Evolutionary conservation across 2,797 vertebrate species (phyloP).

Genomic region (Acanthornis magna): DNA sequence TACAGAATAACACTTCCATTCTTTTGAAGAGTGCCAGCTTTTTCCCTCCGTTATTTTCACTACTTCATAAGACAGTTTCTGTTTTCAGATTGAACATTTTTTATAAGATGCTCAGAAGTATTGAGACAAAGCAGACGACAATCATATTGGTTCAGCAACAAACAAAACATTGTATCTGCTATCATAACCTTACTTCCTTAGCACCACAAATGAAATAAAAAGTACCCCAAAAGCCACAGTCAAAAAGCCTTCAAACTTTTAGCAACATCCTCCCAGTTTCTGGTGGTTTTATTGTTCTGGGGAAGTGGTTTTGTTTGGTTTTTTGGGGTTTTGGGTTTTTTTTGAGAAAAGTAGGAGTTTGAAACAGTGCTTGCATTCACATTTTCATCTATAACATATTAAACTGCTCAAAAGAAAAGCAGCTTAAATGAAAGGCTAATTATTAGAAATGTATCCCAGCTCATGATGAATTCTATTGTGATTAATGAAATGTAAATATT

Average conservation of each 20-base stretch:
- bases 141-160: background rate
- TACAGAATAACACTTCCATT: background rate
- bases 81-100: background rate
- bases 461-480: background rate
- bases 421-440: background rate
- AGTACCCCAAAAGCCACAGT: background rate
- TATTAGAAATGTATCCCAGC: background rate
- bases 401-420: background rate
- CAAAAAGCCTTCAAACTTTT: background rate
- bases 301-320: too few relatives aligned
- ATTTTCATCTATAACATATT: background rate
- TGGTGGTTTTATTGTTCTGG: background rate
- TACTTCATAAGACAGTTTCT: background rate
- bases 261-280: rapidly evolving
- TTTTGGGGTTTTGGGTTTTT: background rate
- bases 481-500: background rate
- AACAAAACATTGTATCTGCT: background rate
- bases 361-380: background rate
- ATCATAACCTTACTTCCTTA: background rate
- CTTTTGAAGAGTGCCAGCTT: background rate
- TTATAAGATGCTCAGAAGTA: background rate
- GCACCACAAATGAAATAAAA: background rate
- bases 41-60: background rate
- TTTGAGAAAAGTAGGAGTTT: background rate
- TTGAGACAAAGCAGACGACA: background rate